A percentile compares a stretch with the other conserved stretches of the same genome.
Evolutionary conservation across 2,888 invertebrate genomes (phyloP).

Genomic region (Rhagophthalmus giganteus): DNA sequence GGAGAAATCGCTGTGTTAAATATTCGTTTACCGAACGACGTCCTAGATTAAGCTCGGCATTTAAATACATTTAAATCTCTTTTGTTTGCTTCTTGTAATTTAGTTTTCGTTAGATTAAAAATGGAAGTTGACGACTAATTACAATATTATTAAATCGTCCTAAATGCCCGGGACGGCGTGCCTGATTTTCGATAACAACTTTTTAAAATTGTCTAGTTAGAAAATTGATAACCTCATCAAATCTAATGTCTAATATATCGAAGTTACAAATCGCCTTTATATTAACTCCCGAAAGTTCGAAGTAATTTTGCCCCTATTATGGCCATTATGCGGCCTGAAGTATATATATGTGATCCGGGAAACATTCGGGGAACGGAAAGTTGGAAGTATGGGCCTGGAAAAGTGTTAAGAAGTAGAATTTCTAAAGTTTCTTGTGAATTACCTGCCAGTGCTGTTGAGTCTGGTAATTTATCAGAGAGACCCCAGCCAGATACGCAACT

Average conservation of each 20-base stretch:
- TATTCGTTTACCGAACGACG: constrained; percentile 38
- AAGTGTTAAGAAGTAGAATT: constrained; percentile 54
- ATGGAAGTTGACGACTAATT: neutral
- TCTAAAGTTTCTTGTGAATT: constrained; percentile 56
- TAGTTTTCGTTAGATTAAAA: constrained; percentile 7
- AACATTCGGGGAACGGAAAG: constrained; percentile 37
- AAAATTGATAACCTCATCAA: constrained; percentile 8
- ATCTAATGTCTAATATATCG: constrained; percentile 16
- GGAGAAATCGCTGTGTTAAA: constrained; percentile 41
- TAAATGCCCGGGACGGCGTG: too few relatives aligned
- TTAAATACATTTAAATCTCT: constrained; percentile 13
- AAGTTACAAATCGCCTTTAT: constrained; percentile 42
- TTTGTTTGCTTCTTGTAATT: constrained; percentile 9
- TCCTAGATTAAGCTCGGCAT: constrained; percentile 15
- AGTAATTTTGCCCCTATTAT: constrained; percentile 53
- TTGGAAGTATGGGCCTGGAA: constrained; percentile 36
- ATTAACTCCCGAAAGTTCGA: constrained; percentile 48
- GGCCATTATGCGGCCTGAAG: constrained; percentile 48
- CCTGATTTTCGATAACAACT: too few relatives aligned
- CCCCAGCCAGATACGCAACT: constrained; percentile 46
- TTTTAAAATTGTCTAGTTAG: constrained; percentile 3
- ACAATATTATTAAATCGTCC: neutral
- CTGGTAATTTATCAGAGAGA: constrained; percentile 66
- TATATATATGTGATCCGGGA: constrained; percentile 47
- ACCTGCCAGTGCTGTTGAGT: constrained; percentile 66